Percentiles rank a stretch among this genome's conserved stretches.
Evolutionary conservation across 1,140 invertebrate species (phyloP).

Genomic region (Sweltsa coloradensis): DNA sequence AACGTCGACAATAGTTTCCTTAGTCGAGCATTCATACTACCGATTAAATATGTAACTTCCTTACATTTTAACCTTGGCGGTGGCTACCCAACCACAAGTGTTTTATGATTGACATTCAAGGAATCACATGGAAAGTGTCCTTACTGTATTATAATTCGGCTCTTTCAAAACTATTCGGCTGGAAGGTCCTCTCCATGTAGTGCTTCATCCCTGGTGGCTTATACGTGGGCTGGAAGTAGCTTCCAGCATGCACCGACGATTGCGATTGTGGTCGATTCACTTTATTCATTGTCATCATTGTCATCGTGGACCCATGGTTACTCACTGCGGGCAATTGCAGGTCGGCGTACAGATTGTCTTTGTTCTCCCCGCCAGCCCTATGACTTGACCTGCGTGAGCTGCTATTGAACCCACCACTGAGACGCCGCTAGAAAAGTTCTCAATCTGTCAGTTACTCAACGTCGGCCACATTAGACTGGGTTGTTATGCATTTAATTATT

Average conservation of each 20-base stretch:
- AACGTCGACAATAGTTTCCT: too few relatives aligned
- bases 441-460: neutral
- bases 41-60: too few relatives aligned
- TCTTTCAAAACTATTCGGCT: slow-evolving; percentile 10
- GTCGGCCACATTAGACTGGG: slow-evolving; percentile 1
- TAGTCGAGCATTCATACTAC: too few relatives aligned
- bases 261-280: neutral
- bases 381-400: too few relatives aligned
- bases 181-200: slow-evolving; percentile 7
- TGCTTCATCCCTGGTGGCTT: slow-evolving; percentile 1
- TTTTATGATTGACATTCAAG: too few relatives aligned
- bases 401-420: too few relatives aligned
- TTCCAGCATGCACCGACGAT: neutral
- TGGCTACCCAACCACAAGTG: too few relatives aligned
- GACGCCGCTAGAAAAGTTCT: too few relatives aligned
- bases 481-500: neutral
- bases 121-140: too few relatives aligned
- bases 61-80: too few relatives aligned
- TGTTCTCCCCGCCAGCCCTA: neutral
- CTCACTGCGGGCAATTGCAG: slow-evolving; percentile 11
- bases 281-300: slow-evolving; percentile 5
- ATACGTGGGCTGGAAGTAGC: neutral
- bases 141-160: slow-evolving; percentile 12
- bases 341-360: slow-evolving; percentile 13
- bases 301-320: slow-evolving; percentile 8